Evolutionary conservation across 1,140 invertebrate species (phyloP).

Genomic region (Grapholita molesta): DNA sequence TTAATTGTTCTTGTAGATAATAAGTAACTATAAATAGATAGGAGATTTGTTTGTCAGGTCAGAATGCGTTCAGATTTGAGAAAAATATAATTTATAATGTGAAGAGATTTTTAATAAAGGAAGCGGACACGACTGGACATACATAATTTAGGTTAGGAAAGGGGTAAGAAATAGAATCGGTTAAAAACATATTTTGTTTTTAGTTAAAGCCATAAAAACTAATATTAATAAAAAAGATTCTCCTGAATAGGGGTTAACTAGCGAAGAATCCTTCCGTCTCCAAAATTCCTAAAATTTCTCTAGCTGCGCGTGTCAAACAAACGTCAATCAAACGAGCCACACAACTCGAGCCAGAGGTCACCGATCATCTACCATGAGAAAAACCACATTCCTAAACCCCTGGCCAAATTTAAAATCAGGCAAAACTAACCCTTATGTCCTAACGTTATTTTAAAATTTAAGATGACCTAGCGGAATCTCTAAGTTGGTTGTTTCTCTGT

Average conservation of each 20-base stretch:
- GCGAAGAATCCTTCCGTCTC: conserved; percentile 24
- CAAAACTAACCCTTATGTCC: conserved; percentile 31
- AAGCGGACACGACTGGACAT: too few species aligned
- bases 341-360: conserved; percentile 64
- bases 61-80: too few species aligned
- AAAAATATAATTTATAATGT: too few species aligned
- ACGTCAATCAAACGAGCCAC: conserved; percentile 65
- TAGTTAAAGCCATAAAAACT: too few species aligned
- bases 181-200: too few species aligned
- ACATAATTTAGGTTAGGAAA: too few species aligned
- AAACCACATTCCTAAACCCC: conserved; percentile 25
- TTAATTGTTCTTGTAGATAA: background rate
- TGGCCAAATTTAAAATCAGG: conserved; percentile 24
- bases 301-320: conserved; percentile 54
- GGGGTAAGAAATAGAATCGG: too few species aligned
- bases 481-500: conserved; percentile 31
- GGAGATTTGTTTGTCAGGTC: too few species aligned
- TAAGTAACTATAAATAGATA: too few species aligned
- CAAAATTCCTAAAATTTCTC: conserved; percentile 59
- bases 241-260: conserved; percentile 7
- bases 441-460: conserved; percentile 30
- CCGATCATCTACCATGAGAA: conserved; percentile 46
- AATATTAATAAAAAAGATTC: background rate
- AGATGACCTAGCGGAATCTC: conserved; percentile 19
- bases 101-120: too few species aligned